Evolutionary conservation across 2,888 invertebrate species (phyloP).

Genomic region (Drosophila borborema): DNA sequence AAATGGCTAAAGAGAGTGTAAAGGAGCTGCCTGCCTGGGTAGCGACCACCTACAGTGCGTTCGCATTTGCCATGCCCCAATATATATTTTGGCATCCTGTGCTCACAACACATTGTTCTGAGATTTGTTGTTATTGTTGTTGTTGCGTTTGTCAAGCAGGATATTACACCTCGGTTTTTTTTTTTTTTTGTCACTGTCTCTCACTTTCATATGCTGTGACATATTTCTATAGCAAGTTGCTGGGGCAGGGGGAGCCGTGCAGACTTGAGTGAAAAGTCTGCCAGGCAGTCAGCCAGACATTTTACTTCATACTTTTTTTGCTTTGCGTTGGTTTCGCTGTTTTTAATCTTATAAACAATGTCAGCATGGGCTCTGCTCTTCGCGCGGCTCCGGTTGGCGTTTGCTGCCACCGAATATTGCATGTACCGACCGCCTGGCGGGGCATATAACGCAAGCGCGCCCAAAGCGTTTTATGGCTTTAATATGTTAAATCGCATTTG

Average conservation of each 20-base stretch:
- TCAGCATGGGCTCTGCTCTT: conserved; percentile 62
- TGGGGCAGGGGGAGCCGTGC: background rate
- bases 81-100: conserved; percentile 33
- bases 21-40: conserved; percentile 36
- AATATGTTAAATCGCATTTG: conserved; percentile 69
- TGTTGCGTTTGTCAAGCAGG: conserved; percentile 65
- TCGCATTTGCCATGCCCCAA: conserved; percentile 35
- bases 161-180: conserved; percentile 77
- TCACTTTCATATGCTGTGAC: conserved; percentile 80
- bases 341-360: conserved; percentile 76
- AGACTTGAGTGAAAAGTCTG: conserved; percentile 55
- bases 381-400: conserved; percentile 14
- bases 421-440: conserved; percentile 16
- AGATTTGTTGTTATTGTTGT: conserved; percentile 24
- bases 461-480: conserved; percentile 68
- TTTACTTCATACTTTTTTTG: conserved; percentile 17
- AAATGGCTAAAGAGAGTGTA: conserved; percentile 44
- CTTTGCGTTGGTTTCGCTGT: conserved; percentile 44
- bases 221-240: conserved; percentile 66
- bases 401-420: conserved; percentile 56
- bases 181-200: conserved; percentile 72
- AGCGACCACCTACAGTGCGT: conserved; percentile 52
- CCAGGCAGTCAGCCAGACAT: conserved; percentile 62
- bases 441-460: conserved; percentile 22
- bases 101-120: conserved; percentile 40